Evolutionary conservation across 2,113 vertebrate species (phyloP).

Genomic region (Amazona guildingii): DNA sequence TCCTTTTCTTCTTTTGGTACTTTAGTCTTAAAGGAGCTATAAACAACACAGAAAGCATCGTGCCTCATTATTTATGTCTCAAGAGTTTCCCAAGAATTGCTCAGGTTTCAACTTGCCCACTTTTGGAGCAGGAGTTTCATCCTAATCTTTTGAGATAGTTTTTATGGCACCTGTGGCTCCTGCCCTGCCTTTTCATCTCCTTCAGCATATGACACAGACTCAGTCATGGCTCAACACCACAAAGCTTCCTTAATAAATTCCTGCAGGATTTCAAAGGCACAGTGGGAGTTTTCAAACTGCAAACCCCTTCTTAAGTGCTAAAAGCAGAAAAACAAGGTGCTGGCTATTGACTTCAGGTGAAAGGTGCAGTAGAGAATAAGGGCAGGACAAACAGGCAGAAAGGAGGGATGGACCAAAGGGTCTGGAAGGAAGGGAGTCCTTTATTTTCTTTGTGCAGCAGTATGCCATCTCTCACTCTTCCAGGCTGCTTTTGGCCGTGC

Average conservation of each 20-base stretch:
- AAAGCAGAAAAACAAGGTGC: neutral
- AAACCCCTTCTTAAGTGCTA: neutral
- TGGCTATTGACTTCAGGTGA: neutral
- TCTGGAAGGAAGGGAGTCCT: neutral
- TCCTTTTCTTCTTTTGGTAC: neutral
- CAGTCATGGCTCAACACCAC: neutral
- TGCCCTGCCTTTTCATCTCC: neutral
- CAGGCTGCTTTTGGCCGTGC: accelerated
- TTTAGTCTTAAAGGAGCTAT: neutral
- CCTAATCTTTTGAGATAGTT: neutral
- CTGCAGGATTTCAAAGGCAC: neutral
- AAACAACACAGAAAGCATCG: neutral
- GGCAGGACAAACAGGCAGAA: neutral
- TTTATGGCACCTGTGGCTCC: neutral
- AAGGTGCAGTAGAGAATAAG: neutral
- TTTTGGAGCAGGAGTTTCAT: neutral
- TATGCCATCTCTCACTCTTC: accelerated
- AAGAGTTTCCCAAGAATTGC: slow-evolving; percentile 20
- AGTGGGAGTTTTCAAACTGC: neutral
- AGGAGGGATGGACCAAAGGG: accelerated
- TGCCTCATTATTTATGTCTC: neutral
- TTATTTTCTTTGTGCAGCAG: neutral
- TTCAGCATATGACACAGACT: neutral
- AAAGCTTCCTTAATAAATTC: neutral
- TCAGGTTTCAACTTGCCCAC: neutral